Base-by-base conservation (phyloP, 2,113 vertebrate genomes). In the Emydura subglobosa region DNA sequence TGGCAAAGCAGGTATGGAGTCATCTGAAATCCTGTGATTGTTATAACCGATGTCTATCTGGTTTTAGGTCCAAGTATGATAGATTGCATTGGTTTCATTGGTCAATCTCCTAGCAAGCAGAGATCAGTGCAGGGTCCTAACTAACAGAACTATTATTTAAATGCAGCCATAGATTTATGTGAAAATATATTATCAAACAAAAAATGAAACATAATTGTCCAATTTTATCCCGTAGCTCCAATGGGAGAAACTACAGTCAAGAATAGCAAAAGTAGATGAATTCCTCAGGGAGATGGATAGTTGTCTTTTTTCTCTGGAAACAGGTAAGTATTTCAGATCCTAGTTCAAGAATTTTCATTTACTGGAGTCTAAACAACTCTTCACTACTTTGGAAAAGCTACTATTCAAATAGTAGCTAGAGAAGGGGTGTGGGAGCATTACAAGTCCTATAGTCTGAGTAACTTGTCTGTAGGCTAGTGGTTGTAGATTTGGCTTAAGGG, bases 271-370 rank as follows among this genome's bases (percentile, higher is more conserved):
- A 55, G 49, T 98, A 92, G 96, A 98, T 91, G 96, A 68, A 29
- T 47, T 97, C 78, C 81, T 98, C 8, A 90, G 96, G 96, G 98
- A 98, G 94, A 97, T 97, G 11, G 95, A 97, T 94, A 95, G 91
- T 65, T 98, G 94, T 22, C 83, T 98, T 21, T 78, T 16, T 94
- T 92, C 88, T 59, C 87, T 98, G 87, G 95, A 97, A 88, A 94
- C 88, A 87, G 98, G 98, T 98, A 83, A 11, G 87, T 96, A 65
- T 95, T 93, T 95, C 83, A 82, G 86, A 88, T 65, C 49, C 11
- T 1, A 29, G 50, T 82, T 24, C 29, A 74, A 86, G 74, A 76
- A 47, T 47, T 76, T 76, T 3, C 1, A 14, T 42, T 12, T 9
- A 29, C 68, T 68, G 61, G 2, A 47, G 47, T 89, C n/a, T 79